Base-by-base conservation (phyloP, 2,113 vertebrate species). In the Pygathrix nemaeus region DNA sequence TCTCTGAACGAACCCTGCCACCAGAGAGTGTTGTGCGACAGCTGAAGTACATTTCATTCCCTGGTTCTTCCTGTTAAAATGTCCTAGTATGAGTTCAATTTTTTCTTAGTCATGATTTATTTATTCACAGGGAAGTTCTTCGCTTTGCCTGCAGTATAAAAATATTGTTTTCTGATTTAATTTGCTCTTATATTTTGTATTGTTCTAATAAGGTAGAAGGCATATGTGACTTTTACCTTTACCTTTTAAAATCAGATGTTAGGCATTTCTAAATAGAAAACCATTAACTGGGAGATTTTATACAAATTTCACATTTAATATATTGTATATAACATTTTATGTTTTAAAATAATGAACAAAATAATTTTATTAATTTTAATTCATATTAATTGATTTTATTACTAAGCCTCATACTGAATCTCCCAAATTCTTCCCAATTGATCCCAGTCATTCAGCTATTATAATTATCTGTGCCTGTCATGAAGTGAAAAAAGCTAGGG, bases 101-200 rank as follows among this genome's bases (percentile, higher is more conserved):
- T 64, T 57, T 70, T 89, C 93, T 75, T 7, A 30, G 66, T 75
- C 9, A 3, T 23, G 61, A 38, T 78, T 59, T 75, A 12, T 78
- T 95, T 90, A 72, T 78, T 30, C 55, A 6, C 11, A 80, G 8
- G 70, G 35, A 70, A 52, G 30, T 50, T 57, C 48, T 93, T 96
- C 70, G 35, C 52, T 78, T 92, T 75, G 18, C 18, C 70, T 64
- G 2, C 5, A 52, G 2, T 84, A 27, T 78, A 91, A 94, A 92
- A 92, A 83, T 52, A 27, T 55, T n/a, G 17, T 40, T 84, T 95
- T 55, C 55, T 61, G 23, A 72, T 68, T 97, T 89, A 40, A 92
- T 95, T 72, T 87, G 23, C 40, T 89, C 70, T 57, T 87, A 0
- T 45, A 57, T 68, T 93, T 94, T 94, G n/a, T 72, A 30, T 79